Conservation (phyloP, 2,888 invertebrate genomes). For the Eupeodes latifasciatus region DNA sequence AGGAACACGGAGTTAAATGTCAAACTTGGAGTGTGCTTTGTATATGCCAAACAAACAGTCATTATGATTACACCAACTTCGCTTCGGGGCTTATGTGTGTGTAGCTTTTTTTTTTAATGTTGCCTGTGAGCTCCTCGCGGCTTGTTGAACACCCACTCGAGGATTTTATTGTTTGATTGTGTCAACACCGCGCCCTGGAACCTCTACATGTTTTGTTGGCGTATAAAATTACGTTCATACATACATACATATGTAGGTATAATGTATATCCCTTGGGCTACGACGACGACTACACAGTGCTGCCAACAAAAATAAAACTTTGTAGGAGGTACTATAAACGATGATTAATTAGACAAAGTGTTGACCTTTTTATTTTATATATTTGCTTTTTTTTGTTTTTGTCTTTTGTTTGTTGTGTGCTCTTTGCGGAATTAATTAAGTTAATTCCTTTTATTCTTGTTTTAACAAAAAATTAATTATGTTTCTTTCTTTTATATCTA, state of each 20-base stretch:
- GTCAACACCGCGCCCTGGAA: constrained; percentile 25
- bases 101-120: constrained; percentile 6
- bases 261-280: constrained; percentile 50
- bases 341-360: constrained; percentile 76
- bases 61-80: constrained; percentile 65
- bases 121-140: constrained; percentile 66
- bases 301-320: constrained; percentile 22
- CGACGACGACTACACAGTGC: constrained; percentile 2
- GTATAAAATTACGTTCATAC: too few species aligned
- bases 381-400: not conserved
- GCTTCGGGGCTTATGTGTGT: constrained; percentile 47
- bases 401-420: constrained; percentile 6
- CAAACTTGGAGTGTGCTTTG: constrained; percentile 62
- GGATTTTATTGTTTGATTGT: constrained; percentile 75
- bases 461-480: constrained; percentile 66
- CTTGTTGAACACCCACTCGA: constrained; percentile 75
- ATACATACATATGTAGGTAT: too few species aligned
- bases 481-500: constrained; percentile 11
- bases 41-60: constrained; percentile 65
- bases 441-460: constrained; percentile 62
- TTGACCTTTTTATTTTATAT: constrained; percentile 62
- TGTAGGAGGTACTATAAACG: constrained; percentile 60
- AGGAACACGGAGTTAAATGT: constrained; percentile 74
- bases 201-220: not conserved
- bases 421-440: constrained; percentile 71